These are phyloP conservation scores for Tinamus guttatus DNA, from an alignment of 2,113 vertebrate species.

Conservation along the genomic window DNA sequence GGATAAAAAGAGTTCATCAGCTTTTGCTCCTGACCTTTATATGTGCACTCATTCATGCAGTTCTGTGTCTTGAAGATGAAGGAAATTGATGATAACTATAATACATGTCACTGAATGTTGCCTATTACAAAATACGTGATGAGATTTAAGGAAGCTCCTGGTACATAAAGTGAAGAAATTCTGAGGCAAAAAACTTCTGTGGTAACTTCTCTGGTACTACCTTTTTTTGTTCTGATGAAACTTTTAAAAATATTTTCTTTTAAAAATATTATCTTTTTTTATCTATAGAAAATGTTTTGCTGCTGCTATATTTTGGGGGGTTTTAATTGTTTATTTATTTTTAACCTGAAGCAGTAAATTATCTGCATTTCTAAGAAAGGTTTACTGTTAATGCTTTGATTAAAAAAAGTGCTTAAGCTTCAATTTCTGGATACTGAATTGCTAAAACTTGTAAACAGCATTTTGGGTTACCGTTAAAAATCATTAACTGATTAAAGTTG, in stretches of 20 bases:
- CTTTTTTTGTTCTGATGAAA: not conserved
- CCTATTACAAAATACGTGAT: not conserved
- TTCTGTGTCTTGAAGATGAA: not conserved
- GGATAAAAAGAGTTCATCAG: not conserved
- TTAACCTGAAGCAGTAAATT: not conserved
- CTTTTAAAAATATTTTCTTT: not conserved
- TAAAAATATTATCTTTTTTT: not conserved
- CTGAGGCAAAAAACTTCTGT: not conserved
- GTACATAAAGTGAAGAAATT: not conserved
- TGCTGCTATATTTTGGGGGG: not conserved
- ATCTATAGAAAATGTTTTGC: not conserved
- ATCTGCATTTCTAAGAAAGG: not conserved
- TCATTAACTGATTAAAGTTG: not conserved
- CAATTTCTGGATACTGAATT: not conserved
- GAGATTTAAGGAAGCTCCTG: not conserved
- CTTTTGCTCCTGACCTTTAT: constrained; percentile 12
- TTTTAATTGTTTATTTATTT: no score
- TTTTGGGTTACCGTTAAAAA: not conserved
- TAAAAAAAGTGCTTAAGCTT: not conserved
- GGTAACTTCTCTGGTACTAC: not conserved
- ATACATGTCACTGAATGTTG: not conserved
- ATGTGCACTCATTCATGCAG: not conserved
- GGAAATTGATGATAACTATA: not conserved
- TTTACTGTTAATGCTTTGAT: not conserved
- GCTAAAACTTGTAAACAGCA: not conserved